Base-by-base conservation (phyloP, 2,888 invertebrate genomes). In the Ctena decussata region DNA sequence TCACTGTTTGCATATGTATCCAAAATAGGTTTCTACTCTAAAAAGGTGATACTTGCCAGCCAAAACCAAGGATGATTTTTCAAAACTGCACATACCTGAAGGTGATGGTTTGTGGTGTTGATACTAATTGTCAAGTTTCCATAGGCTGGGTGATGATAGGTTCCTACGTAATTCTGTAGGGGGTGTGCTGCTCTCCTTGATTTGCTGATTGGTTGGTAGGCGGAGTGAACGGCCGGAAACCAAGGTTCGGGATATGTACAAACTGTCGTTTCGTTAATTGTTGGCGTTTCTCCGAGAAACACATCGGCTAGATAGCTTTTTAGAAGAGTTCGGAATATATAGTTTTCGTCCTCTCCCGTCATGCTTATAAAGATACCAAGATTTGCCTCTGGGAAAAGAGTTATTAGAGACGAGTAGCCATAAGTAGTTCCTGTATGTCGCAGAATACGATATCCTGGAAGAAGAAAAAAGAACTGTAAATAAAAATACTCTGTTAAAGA, bases 201-300 rank as follows among this genome's bases (percentile, higher is more conserved):
- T 53, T 81, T 89, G 46, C 83, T 69, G 21, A 89, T 85, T 0
- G 85, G 81, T 6, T 32, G n/a, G 21, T 77, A 24, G 11, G 73
- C 60, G 12, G 46, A 57, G 5, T 65, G 75, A 53, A 32, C 70
- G 12, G 79, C 32, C 18, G 72, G 74, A 41, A 78, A 77, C 91
- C 91, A 92, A 18, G 92, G 93, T 39, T 92, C 87, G 0, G 95
- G 95, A 86, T 92, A 95, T 5, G 91, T 91, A 80, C 95, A 95
- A 12, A 93, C 86, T 0, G 92, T 91, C 0, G 93, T 91, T 30
- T 85, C 75, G 84, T 95, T 94, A 5, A 95, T 84, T 91, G 94
- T 94, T 0, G 93, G 93, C 2, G 87, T 77, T 69, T 92, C 89
- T 6, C 92, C 94, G 30, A 95, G 82, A 21, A 93, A 84, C 3